Evolutionary conservation across 2,113 vertebrate genomes (phyloP).

Genomic region (Notarius quadriscutis): DNA sequence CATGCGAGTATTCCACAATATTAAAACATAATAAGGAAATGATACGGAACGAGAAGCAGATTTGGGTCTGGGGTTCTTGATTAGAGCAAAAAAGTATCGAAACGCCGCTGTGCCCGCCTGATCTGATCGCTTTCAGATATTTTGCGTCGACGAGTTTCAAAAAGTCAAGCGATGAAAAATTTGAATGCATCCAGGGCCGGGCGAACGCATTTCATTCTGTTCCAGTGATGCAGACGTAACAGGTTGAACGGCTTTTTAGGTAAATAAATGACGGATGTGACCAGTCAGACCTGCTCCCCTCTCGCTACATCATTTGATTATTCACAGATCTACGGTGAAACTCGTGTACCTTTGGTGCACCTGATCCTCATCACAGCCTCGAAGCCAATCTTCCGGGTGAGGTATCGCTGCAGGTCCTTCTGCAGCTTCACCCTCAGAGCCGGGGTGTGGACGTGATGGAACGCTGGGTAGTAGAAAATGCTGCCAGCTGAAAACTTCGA

Average conservation of each 20-base stretch:
- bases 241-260: neutral
- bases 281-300: neutral
- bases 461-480: constrained; percentile 94
- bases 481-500: constrained; percentile 94
- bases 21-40: too few relatives aligned
- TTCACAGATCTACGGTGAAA: neutral
- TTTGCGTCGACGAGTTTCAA: too few relatives aligned
- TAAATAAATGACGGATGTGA: neutral
- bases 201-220: neutral
- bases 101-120: neutral
- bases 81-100: neutral
- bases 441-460: constrained; percentile 85
- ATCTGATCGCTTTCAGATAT: too few relatives aligned
- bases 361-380: constrained; percentile 99
- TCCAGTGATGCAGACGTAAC: neutral
- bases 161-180: neutral
- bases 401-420: constrained; percentile 90
- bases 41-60: neutral
- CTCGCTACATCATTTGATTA: neutral
- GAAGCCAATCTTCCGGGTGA: constrained; percentile 95
- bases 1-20: too few relatives aligned
- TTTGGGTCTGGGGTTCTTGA: neutral
- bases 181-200: too few relatives aligned
- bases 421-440: constrained; percentile 88
- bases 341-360: constrained; percentile 90